Percentiles rank a stretch among this genome's conserved stretches.
Conservation (phyloP, 1,140 invertebrate genomes). For the Macrobrachium nipponense region DNA sequence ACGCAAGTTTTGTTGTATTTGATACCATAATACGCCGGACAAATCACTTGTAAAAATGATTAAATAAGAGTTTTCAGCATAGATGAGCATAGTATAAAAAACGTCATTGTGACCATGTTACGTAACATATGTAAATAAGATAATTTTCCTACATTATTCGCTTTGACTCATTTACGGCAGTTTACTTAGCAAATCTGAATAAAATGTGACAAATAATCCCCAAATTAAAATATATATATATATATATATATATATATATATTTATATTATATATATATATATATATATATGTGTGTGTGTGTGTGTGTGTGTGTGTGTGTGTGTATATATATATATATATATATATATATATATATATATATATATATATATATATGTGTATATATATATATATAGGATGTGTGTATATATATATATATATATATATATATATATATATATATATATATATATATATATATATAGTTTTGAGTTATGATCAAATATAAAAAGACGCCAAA, state of each 20-base stretch:
- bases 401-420: slow-evolving; percentile 31
- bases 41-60: no score
- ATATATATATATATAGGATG: slow-evolving; percentile 21
- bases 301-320: background rate
- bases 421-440: slow-evolving; percentile 35
- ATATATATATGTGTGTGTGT: background rate
- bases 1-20: no score
- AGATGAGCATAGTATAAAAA: no score
- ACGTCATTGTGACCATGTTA: no score
- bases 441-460: background rate
- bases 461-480: background rate
- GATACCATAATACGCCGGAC: no score
- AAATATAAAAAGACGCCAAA: background rate
- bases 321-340: slow-evolving; percentile 2
- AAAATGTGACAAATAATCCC: background rate
- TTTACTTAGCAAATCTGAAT: background rate
- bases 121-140: no score
- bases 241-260: no score
- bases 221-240: no score
- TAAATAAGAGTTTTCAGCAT: no score
- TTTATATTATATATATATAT: slow-evolving; percentile 22
- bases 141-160: no score
- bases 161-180: background rate
- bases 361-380: slow-evolving; percentile 28
- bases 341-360: slow-evolving; percentile 33